A percentile compares a stretch with the other conserved stretches of the same genome.
phyloP scores from a whole-genome alignment of 2,888 invertebrate genomes.

The Blastobasis adustella region DNA sequence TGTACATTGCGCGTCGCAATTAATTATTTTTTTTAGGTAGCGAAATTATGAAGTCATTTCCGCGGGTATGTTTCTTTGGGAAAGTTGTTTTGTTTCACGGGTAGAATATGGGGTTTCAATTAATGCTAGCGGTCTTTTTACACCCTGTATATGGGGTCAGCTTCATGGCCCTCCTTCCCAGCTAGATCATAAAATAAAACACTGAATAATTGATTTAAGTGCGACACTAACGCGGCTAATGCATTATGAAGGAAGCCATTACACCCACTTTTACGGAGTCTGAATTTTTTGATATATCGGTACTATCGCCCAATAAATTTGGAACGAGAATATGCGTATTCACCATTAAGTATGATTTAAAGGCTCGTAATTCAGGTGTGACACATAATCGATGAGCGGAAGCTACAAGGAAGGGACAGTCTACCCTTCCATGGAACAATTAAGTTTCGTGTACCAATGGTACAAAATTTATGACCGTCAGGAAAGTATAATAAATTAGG shows the following conservation, averaged over 20 bases:
- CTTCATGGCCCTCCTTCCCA: too few relatives aligned
- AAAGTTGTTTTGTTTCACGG: too few relatives aligned
- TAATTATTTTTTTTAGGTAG: too few relatives aligned
- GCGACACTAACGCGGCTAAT: too few relatives aligned
- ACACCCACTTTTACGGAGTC: constrained; percentile 31
- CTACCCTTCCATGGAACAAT: constrained; percentile 18
- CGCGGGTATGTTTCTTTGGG: too few relatives aligned
- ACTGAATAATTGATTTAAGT: too few relatives aligned
- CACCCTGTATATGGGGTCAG: too few relatives aligned
- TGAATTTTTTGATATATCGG: constrained; percentile 48
- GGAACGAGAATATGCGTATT: constrained; percentile 59
- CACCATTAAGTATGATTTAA: constrained; percentile 66
- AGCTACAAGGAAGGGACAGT: constrained; percentile 39
- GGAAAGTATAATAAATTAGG: constrained; percentile 2
- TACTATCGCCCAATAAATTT: constrained; percentile 54
- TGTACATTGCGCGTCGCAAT: too few relatives aligned
- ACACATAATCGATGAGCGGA: constrained; percentile 47
- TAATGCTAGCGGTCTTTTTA: too few relatives aligned
- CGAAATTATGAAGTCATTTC: too few relatives aligned
- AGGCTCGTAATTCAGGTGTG: constrained; percentile 50
- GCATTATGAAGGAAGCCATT: constrained; percentile 13
- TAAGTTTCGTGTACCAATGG: constrained; percentile 11
- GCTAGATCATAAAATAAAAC: too few relatives aligned
- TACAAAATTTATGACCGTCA: constrained; percentile 7
- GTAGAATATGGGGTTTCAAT: too few relatives aligned